Evolutionary conservation across 2,113 vertebrate genomes (phyloP).

Genomic region (Triplophysa tibetana): DNA sequence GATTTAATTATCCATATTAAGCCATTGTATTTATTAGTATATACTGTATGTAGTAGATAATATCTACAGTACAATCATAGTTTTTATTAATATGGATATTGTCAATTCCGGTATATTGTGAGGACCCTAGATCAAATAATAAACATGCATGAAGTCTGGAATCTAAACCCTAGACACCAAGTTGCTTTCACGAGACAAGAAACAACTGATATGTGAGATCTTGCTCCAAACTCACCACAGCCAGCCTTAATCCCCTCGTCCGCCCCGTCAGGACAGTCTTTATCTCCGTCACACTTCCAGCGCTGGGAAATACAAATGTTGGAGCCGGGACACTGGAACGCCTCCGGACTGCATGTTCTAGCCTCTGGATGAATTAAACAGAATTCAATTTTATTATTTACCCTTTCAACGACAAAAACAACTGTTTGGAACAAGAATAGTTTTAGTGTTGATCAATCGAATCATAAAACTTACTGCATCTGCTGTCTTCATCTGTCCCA

Average conservation of each 20-base stretch:
- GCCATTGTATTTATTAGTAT: too few species aligned
- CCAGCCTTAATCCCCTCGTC: constrained; percentile 88
- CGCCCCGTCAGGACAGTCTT: constrained; percentile 88
- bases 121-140: too few species aligned
- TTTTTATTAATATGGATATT: too few species aligned
- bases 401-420: too few species aligned
- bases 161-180: background rate
- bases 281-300: constrained; percentile 95
- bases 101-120: too few species aligned
- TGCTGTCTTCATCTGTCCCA: constrained; percentile 84
- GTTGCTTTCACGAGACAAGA: background rate
- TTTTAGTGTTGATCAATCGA: too few species aligned
- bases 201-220: background rate
- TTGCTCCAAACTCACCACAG: constrained; percentile 80
- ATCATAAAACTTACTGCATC: constrained; percentile 68
- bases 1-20: too few species aligned
- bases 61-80: too few species aligned
- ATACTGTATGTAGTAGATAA: too few species aligned
- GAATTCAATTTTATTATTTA: background rate
- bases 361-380: constrained; percentile 68
- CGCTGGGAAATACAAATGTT: constrained; percentile 86
- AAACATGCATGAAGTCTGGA: too few species aligned
- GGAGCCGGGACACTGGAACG: constrained; percentile 90
- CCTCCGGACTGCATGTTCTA: constrained; percentile 86
- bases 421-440: too few species aligned